Conservation (phyloP, 1,140 invertebrate genomes). For the Doryteuthis pealeii region DNA sequence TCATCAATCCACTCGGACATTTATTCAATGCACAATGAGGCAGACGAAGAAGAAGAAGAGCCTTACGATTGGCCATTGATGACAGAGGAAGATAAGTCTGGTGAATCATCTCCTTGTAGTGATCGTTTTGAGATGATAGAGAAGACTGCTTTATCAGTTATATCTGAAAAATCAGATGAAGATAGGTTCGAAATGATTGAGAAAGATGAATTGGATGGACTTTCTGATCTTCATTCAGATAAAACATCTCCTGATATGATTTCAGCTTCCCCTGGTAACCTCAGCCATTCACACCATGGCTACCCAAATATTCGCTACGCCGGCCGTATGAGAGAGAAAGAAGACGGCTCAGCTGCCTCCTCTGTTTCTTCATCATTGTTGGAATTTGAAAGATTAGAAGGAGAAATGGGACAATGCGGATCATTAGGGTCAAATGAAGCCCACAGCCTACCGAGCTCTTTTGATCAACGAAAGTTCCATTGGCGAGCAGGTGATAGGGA, state of each 20-base stretch:
- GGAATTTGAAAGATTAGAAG: constrained; percentile 62
- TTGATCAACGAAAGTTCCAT: constrained; percentile 16
- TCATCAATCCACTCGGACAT: constrained; percentile 61
- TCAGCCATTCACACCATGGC: constrained; percentile 34
- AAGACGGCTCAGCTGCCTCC: constrained; percentile 61
- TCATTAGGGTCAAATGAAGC: constrained; percentile 48
- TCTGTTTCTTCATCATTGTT: constrained; percentile 61
- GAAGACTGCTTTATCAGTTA: constrained; percentile 51
- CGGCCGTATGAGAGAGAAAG: constrained; percentile 53
- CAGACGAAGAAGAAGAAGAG: constrained; percentile 72
- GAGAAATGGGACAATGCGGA: constrained; percentile 50
- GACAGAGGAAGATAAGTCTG: constrained; percentile 58
- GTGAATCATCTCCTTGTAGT: constrained; percentile 45
- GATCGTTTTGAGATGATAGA: constrained; percentile 54
- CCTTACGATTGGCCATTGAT: constrained; percentile 67
- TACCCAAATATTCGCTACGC: constrained; percentile 55
- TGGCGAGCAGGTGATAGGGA: constrained; percentile 78
- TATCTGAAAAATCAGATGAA: constrained; percentile 53
- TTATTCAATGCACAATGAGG: constrained; percentile 40
- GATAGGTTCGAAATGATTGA: constrained; percentile 54
- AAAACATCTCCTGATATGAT: constrained; percentile 44
- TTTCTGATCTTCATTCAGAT: constrained; percentile 34
- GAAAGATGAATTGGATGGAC: constrained; percentile 49
- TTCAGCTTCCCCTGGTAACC: constrained; percentile 41
- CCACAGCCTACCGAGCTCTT: constrained; percentile 19